phyloP scores from a whole-genome alignment of 1,140 invertebrate genomes.

The Papilio polytes region DNA sequence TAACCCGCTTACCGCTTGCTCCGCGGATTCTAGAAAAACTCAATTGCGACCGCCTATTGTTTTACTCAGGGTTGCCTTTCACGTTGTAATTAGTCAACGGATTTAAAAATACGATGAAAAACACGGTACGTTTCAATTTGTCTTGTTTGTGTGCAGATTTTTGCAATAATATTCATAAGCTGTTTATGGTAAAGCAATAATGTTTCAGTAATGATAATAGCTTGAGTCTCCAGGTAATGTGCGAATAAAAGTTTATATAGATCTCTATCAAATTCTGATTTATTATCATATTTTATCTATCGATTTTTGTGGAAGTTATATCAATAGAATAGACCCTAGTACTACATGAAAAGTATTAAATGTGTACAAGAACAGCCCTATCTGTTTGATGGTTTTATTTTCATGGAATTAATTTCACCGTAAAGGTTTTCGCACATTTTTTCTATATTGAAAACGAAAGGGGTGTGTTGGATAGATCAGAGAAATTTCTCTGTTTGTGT shows the following conservation, averaged over 20 bases:
- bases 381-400: background rate
- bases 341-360: no score
- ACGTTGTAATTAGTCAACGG: background rate
- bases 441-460: no score
- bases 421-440: constrained; percentile 30
- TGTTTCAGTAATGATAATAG: no score
- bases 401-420: constrained; percentile 29
- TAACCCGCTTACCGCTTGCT: constrained; percentile 41
- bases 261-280: no score
- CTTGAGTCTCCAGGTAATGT: no score
- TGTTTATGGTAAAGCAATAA: no score
- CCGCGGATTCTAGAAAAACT: constrained; percentile 58
- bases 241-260: no score
- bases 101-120: background rate
- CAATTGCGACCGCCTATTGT: constrained; percentile 58
- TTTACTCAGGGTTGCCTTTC: constrained; percentile 38
- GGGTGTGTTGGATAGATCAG: no score
- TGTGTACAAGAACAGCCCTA: constrained; percentile 29
- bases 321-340: no score
- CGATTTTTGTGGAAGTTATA: no score
- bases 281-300: no score
- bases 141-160: background rate
- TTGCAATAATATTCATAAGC: background rate
- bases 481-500: no score
- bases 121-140: background rate